These are phyloP conservation scores for Podocnemis expansa DNA, from an alignment of 2,113 vertebrate genomes.

Conservation along the genomic window DNA sequence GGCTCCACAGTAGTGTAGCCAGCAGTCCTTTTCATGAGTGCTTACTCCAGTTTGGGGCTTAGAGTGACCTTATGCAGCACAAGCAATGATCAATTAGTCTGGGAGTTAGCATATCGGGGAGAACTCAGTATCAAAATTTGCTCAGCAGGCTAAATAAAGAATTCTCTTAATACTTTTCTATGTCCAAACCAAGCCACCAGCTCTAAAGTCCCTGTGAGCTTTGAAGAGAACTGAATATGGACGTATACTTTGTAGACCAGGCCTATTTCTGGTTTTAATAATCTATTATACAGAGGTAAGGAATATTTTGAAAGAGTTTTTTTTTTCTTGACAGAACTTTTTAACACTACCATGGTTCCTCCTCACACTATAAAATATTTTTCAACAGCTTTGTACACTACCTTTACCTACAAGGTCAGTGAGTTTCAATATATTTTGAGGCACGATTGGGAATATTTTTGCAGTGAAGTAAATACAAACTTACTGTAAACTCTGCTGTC, in stretches of 20 bases:
- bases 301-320: not conserved
- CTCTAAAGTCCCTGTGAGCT: not conserved
- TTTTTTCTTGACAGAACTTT: not conserved
- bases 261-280: not conserved
- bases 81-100: accelerated
- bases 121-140: not conserved
- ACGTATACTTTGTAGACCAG: not conserved
- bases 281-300: not conserved
- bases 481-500: accelerated
- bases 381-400: accelerated
- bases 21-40: not conserved
- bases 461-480: accelerated
- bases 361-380: accelerated
- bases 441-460: not conserved
- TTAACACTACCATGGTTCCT: not conserved
- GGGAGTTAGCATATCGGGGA: not conserved
- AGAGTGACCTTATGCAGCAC: not conserved
- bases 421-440: not conserved
- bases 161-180: not conserved
- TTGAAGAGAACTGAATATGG: not conserved
- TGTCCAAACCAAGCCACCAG: not conserved
- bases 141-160: not conserved
- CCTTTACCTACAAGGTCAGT: not conserved
- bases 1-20: not conserved
- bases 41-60: not conserved